A percentile compares a stretch with the other conserved stretches of the same genome.
phyloP scores from a whole-genome alignment of 2,888 invertebrate species.

The Drosophila tripunctata region DNA sequence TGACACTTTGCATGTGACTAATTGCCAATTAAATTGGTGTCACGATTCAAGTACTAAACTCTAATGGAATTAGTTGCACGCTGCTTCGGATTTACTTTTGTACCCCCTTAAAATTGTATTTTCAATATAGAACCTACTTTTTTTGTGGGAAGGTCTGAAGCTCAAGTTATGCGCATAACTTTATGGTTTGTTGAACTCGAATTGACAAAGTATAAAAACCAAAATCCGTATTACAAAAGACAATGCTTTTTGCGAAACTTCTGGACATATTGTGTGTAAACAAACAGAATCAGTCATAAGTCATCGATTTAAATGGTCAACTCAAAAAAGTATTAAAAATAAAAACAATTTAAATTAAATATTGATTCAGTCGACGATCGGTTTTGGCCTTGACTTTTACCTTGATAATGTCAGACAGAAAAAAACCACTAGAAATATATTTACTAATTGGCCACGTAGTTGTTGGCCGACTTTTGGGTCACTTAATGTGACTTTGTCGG shows the following conservation, averaged over 20 bases:
- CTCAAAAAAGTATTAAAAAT: slow-evolving; percentile 8
- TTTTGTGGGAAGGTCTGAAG: slow-evolving; percentile 17
- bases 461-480: slow-evolving; percentile 34
- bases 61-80: slow-evolving; percentile 30
- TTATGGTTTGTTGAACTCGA: slow-evolving; percentile 63
- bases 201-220: slow-evolving; percentile 19
- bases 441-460: slow-evolving; percentile 52
- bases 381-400: slow-evolving; percentile 74
- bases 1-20: slow-evolving; percentile 64
- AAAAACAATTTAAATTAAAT: slow-evolving; percentile 12
- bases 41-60: slow-evolving; percentile 30
- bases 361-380: slow-evolving; percentile 10
- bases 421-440: slow-evolving; percentile 27
- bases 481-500: slow-evolving; percentile 11
- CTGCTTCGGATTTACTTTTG: slow-evolving; percentile 10
- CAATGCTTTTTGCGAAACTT: slow-evolving; percentile 40
- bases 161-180: slow-evolving; percentile 64
- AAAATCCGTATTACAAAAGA: slow-evolving; percentile 31
- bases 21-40: slow-evolving; percentile 44
- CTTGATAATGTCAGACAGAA: slow-evolving; percentile 42
- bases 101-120: not conserved
- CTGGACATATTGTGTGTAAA: slow-evolving; percentile 13
- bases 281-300: slow-evolving; percentile 8
- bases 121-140: slow-evolving; percentile 8
- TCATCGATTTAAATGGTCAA: slow-evolving; percentile 7